Evolutionary conservation across 1,140 invertebrate genomes (phyloP), one percentile per base, ranked within the genome.

Genomic region (Lamellibrachia luymesi): DNA sequence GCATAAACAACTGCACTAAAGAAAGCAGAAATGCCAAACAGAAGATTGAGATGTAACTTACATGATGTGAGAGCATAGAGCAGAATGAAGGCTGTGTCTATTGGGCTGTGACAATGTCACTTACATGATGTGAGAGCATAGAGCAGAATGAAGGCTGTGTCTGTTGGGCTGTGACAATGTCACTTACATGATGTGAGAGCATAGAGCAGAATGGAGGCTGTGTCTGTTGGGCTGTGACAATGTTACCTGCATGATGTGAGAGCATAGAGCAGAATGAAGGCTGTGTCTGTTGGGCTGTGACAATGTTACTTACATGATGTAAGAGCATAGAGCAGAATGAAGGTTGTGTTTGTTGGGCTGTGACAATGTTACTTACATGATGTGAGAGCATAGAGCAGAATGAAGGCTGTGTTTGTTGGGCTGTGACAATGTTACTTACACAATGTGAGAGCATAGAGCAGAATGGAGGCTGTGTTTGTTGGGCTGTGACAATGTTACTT

Each of bases 371-470:
- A 56, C 52, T 56, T 13, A 38, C 38, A 38, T 56, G 52, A 56
- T 13, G 6, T 56, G 52, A 56, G 13, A 38, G 38, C 97, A 6
- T 56, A 96, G 0, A 97, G 95, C 51, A 97, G 95, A 92, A 97
- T 96, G 25, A 96, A 96, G 1, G 97, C 96, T 49, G 96, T 95
- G 93, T 97, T 97, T 94, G 97, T 96, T 50, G 96, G 94, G 6
- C 97, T 97, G 94, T 97, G 97, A 6, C 96, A 95, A 94, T 97
- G 97, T 2, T 97, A 95, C 95, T 95, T 95, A 96, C 96, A 95
- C 92, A 96, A 97, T 17, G 97, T 97, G 52, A 97, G 96, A 50
- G 97, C 97, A 94, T 97, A 97, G 0, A 97, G 95, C 51, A 97
- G 95, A 92, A 97, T 96, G 25, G 96, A 96, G 1, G 97, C 96